Conservation (phyloP, 2,113 vertebrate species). For the Raphicerus campestris region DNA sequence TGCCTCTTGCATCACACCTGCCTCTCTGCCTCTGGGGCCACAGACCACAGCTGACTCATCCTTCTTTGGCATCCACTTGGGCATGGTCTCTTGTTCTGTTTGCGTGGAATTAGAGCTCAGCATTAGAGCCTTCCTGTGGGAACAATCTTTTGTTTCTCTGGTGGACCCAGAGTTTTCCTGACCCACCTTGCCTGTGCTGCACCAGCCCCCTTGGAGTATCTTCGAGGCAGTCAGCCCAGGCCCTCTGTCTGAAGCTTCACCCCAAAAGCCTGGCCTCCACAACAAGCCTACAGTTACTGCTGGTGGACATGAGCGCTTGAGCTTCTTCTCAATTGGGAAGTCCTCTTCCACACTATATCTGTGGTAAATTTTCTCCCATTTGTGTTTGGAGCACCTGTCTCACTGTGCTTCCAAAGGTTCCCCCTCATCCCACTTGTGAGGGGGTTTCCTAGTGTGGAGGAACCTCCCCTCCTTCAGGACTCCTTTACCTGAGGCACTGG, state of each 20-base stretch:
- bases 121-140: neutral
- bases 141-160: neutral
- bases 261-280: neutral
- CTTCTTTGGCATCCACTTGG: neutral
- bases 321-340: neutral
- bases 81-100: neutral
- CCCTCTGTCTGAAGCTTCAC: neutral
- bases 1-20: neutral
- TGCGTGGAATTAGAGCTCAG: neutral
- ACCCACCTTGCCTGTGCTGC: neutral
- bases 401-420: neutral
- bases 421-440: neutral
- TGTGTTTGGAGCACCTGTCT: neutral
- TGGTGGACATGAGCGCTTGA: neutral
- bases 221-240: neutral
- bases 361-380: neutral
- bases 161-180: neutral
- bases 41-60: neutral
- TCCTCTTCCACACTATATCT: neutral
- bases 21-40: neutral
- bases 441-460: neutral
- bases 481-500: neutral
- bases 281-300: neutral
- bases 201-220: neutral
- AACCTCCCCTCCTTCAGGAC: neutral